Conservation (phyloP, 2,113 vertebrate species). For the Mormyrus lacerda region DNA sequence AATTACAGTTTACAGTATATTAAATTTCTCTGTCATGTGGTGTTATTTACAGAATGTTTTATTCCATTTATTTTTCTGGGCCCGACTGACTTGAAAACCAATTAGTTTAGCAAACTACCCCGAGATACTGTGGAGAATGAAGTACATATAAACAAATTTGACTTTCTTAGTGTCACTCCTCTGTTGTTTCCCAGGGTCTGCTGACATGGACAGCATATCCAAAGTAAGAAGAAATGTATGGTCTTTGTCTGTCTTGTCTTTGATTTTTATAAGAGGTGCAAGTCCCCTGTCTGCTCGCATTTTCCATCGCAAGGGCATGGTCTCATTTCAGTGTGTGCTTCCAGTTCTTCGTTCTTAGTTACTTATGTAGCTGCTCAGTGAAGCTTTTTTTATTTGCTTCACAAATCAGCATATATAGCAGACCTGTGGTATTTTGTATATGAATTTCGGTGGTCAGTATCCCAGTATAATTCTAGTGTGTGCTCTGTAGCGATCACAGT, state of each 20-base stretch:
- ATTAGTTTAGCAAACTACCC: neutral
- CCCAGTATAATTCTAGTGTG: neutral
- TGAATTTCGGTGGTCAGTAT: neutral
- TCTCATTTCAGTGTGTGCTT: neutral
- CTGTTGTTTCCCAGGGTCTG: conserved; percentile 68
- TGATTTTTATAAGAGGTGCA: neutral
- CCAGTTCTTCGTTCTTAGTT: neutral
- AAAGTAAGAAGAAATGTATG: conserved; percentile 68
- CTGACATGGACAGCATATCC: conserved; percentile 97
- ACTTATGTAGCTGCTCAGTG: neutral
- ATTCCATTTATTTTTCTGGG: neutral
- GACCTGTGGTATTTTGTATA: neutral
- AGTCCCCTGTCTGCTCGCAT: neutral
- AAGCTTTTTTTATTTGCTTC: neutral
- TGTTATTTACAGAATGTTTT: neutral
- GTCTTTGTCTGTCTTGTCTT: neutral
- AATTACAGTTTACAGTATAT: neutral
- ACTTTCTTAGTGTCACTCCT: neutral
- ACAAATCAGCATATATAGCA: neutral
- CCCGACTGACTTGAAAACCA: neutral
- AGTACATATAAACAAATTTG: neutral
- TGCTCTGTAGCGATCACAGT: neutral
- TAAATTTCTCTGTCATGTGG: neutral
- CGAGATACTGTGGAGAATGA: neutral
- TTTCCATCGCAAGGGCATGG: neutral